phyloP scores from a whole-genome alignment of 2,888 invertebrate species.

The Frankliniella intonsa region DNA sequence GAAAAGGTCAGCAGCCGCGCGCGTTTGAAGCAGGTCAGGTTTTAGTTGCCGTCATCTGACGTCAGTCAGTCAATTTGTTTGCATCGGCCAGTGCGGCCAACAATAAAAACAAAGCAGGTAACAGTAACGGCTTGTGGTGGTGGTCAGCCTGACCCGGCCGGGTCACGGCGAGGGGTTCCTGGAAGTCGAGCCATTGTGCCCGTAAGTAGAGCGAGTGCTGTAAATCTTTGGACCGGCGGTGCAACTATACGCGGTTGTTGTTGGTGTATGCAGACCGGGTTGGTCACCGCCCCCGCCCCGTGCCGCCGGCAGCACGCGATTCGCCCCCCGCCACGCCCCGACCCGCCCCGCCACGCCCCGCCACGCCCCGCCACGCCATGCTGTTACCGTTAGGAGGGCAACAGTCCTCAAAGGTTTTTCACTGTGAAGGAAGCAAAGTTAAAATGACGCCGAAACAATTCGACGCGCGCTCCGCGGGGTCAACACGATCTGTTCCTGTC shows the following conservation, averaged over 20 bases:
- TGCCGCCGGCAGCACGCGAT: not conserved
- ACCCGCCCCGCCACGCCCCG: not conserved
- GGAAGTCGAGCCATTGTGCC: not conserved
- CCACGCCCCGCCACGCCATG: not conserved
- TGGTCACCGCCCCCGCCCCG: not conserved
- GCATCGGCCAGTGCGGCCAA: not conserved
- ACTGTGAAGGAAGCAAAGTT: not conserved
- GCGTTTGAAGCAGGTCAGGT: too few relatives aligned
- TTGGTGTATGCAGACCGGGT: not conserved
- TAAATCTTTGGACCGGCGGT: not conserved
- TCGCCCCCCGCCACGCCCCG: not conserved
- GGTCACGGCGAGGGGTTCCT: not conserved
- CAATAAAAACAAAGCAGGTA: not conserved
- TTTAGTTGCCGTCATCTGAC: not conserved
- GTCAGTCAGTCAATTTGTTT: conserved; percentile 6
- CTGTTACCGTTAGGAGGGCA: not conserved
- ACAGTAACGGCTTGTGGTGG: conserved; percentile 1
- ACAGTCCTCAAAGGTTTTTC: too few relatives aligned
- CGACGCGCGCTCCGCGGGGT: not conserved
- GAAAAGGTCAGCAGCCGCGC: not conserved
- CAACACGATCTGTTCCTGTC: not conserved
- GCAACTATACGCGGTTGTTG: not conserved
- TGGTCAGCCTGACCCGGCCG: not conserved
- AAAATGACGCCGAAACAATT: not conserved
- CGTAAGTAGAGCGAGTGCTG: conserved; percentile 10